These are phyloP conservation scores for Chaetura pelagica DNA, from an alignment of 2,113 vertebrate genomes.

Conservation along the genomic window DNA sequence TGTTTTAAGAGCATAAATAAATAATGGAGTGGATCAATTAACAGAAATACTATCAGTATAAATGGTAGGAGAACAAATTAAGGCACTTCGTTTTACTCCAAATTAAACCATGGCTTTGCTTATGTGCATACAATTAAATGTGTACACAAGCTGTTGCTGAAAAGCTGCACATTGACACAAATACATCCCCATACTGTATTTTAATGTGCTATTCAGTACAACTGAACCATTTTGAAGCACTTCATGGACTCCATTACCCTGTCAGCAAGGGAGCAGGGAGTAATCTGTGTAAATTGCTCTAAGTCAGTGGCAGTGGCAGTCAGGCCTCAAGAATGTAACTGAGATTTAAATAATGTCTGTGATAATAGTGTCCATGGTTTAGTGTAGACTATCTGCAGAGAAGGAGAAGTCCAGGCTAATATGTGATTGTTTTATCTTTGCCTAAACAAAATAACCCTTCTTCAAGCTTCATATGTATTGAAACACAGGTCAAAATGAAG, in stretches of 20 bases:
- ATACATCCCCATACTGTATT: neutral
- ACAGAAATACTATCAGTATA: neutral
- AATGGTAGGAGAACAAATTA: neutral
- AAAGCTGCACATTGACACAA: neutral
- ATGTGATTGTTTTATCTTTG: neutral
- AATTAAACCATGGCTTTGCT: neutral
- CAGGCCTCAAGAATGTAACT: neutral
- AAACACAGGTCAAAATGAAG: neutral
- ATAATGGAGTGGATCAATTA: neutral
- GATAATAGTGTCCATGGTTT: neutral
- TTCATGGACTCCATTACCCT: neutral
- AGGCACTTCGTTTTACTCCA: neutral
- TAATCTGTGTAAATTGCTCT: neutral
- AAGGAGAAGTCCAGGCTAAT: neutral
- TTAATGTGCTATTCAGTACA: neutral
- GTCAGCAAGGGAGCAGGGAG: neutral
- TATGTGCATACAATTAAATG: neutral
- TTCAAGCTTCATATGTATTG: neutral
- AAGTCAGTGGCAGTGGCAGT: neutral
- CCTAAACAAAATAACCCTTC: neutral
- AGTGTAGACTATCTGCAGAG: neutral
- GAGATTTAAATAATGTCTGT: neutral
- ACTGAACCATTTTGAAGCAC: neutral
- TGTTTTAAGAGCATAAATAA: slow-evolving; percentile 14
- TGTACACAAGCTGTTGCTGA: neutral